These are phyloP conservation scores for Chondrosia reniformis DNA, from an alignment of 37 sponge, comb jelly and placozoan genomes.

Conservation along the genomic window DNA sequence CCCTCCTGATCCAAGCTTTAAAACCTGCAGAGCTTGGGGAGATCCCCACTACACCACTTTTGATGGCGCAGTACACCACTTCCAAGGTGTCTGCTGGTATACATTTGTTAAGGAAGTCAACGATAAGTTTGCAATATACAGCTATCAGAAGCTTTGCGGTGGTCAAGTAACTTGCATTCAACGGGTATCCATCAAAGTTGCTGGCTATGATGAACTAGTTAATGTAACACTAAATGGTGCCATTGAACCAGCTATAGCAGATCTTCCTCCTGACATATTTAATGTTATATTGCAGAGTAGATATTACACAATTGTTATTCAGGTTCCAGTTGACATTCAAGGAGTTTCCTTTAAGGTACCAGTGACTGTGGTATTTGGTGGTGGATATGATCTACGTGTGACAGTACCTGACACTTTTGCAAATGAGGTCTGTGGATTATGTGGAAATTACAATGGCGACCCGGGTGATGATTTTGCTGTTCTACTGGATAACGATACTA, in stretches of 20 bases:
- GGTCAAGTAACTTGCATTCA: not conserved
- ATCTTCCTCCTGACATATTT: not conserved
- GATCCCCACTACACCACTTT: slow-evolving; percentile 17
- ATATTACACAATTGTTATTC: not conserved
- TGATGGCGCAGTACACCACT: too few relatives aligned
- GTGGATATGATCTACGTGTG: not conserved
- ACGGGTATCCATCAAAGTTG: not conserved
- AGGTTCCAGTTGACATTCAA: not conserved
- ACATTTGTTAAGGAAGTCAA: too few relatives aligned
- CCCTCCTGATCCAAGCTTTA: too few relatives aligned
- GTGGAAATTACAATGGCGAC: not conserved
- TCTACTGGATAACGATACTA: not conserved
- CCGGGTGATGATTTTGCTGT: not conserved
- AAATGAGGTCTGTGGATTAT: not conserved
- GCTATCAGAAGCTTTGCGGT: too few relatives aligned
- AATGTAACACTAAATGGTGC: not conserved
- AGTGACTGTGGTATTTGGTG: not conserved
- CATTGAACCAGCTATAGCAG: not conserved
- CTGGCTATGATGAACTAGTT: not conserved
- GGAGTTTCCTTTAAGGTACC: too few relatives aligned
- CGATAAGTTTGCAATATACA: too few relatives aligned
- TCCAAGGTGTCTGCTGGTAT: too few relatives aligned
- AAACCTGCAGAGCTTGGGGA: slow-evolving; percentile 13
- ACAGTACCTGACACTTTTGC: not conserved
- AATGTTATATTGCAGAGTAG: not conserved